A percentile compares a stretch with the other conserved stretches of the same genome.
Evolutionary conservation across 2,797 vertebrate species (phyloP).

Genomic region (Neosilurus mollespiculum): DNA sequence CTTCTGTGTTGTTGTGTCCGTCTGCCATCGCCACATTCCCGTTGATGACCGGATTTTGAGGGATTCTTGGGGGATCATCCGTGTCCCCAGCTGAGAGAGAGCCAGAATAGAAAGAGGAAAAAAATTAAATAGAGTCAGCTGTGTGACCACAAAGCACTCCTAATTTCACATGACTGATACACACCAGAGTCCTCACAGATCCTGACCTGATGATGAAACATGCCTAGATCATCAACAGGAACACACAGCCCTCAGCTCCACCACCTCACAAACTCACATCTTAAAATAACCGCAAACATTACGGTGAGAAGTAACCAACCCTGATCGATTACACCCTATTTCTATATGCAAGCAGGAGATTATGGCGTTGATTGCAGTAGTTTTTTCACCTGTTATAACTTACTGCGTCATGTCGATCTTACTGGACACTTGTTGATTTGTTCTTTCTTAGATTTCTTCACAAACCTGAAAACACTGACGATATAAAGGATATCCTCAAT

Average conservation of each 20-base stretch:
- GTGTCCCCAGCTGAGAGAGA: slow-evolving; percentile 88
- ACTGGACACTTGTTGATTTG: no score
- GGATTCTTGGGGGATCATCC: slow-evolving; percentile 97
- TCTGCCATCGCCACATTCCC: slow-evolving; percentile 96
- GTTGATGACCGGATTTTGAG: slow-evolving; percentile 96
- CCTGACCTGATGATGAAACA: neutral
- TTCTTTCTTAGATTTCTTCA: no score
- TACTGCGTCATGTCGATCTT: no score
- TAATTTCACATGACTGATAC: neutral
- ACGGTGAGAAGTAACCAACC: no score
- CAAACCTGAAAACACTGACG: no score
- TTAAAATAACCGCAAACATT: neutral
- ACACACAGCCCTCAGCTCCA: neutral
- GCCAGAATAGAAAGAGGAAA: neutral
- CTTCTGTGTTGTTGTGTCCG: slow-evolving; percentile 95
- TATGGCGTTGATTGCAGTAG: no score
- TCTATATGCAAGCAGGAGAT: no score
- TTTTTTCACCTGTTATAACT: no score
- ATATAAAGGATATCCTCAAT: no score
- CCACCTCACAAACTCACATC: neutral
- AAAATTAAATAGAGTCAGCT: neutral
- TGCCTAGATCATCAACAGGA: neutral
- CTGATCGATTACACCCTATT: no score
- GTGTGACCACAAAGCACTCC: neutral
- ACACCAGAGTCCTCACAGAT: neutral